Percentiles rank a stretch among this genome's conserved stretches.
These are phyloP conservation scores for Aphis craccivora DNA, from an alignment of 1,140 invertebrate genomes.

Conservation along the genomic window DNA sequence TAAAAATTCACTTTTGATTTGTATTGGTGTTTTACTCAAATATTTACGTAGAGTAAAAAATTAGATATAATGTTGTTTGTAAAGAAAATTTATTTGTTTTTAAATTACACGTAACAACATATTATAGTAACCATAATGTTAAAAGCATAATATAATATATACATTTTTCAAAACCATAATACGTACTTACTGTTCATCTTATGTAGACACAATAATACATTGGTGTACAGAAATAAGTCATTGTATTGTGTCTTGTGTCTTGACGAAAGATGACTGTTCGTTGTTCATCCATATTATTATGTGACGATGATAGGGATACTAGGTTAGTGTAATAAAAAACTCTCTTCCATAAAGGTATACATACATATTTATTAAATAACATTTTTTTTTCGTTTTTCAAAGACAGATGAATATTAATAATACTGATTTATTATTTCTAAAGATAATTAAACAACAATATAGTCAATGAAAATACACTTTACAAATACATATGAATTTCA, in stretches of 20 bases:
- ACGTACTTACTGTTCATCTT: too few species aligned
- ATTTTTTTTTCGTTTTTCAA: constrained; percentile 39
- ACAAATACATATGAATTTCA: constrained; percentile 47
- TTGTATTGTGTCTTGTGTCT: neutral
- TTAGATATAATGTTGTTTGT: too few species aligned
- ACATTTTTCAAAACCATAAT: too few species aligned
- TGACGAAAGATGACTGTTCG: neutral
- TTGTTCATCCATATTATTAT: neutral
- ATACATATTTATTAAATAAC: constrained; percentile 57
- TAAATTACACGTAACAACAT: too few species aligned
- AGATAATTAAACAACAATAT: constrained; percentile 57
- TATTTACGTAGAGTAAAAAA: too few species aligned
- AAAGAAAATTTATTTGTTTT: too few species aligned
- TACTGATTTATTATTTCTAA: constrained; percentile 48
- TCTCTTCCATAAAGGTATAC: constrained; percentile 6
- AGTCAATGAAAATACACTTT: constrained; percentile 52
- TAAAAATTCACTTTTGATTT: too few species aligned
- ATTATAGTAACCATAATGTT: too few species aligned
- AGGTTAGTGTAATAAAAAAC: neutral
- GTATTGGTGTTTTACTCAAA: too few species aligned
- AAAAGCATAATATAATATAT: too few species aligned
- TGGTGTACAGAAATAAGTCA: neutral
- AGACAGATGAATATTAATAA: constrained; percentile 50
- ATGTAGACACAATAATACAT: neutral
- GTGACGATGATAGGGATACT: neutral